Evolutionary conservation across 2,797 vertebrate species (phyloP).

Genomic region (Oophaga sylvatica): DNA sequence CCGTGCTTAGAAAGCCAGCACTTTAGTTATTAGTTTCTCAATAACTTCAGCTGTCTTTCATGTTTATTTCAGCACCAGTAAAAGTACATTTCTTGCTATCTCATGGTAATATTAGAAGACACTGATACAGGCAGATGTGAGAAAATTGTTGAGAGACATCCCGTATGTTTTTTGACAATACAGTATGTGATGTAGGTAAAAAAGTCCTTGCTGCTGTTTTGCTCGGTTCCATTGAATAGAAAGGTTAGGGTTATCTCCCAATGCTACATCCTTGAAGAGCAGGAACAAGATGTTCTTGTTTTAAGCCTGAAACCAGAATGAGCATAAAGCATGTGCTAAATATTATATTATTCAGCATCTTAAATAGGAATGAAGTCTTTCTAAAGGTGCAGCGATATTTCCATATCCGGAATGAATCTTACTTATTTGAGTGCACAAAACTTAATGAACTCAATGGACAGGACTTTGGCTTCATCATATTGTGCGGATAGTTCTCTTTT

Average conservation of each 20-base stretch:
- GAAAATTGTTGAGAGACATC: not conserved
- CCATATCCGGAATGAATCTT: not conserved
- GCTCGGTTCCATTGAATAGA: not conserved
- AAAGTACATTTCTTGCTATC: conserved; percentile 20
- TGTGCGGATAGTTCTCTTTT: not conserved
- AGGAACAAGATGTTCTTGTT: not conserved
- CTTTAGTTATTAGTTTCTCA: conserved; percentile 10
- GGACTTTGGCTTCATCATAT: not conserved
- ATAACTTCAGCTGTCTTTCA: conserved; percentile 25
- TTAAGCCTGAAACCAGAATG: not conserved
- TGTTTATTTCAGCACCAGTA: not conserved
- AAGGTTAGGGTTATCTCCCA: not conserved
- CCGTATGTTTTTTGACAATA: not conserved
- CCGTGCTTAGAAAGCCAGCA: not conserved
- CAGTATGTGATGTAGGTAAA: not conserved
- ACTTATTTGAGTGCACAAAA: not conserved
- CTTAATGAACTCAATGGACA: not conserved
- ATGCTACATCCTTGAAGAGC: not conserved
- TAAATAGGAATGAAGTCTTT: not conserved
- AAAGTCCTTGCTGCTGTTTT: not conserved
- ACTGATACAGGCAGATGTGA: not conserved
- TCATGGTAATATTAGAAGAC: conserved; percentile 12
- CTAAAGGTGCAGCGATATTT: not conserved
- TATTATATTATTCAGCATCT: not conserved
- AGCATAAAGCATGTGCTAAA: not conserved